Evolutionary conservation across 2,888 invertebrate species (phyloP).

Genomic region (Hyposoter didymator): DNA sequence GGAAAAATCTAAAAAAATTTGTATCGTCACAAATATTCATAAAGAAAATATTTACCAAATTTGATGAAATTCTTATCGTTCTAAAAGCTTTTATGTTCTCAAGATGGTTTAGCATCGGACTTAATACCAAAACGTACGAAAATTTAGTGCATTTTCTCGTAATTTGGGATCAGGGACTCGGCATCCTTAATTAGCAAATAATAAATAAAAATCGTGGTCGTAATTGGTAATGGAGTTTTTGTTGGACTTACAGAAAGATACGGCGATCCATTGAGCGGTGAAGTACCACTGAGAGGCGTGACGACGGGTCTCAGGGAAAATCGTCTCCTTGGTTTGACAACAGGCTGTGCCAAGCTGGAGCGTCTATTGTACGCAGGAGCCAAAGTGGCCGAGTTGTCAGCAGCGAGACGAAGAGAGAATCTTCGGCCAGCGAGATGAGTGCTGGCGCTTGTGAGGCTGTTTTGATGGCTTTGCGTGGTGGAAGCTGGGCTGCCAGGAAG

Average conservation of each 20-base stretch:
- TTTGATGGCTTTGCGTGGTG: conserved; percentile 76
- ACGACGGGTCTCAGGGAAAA: conserved; percentile 81
- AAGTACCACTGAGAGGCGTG: conserved; percentile 72
- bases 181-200: too few relatives aligned
- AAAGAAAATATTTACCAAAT: too few relatives aligned
- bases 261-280: conserved; percentile 74
- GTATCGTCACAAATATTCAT: too few relatives aligned
- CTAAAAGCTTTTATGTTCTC: too few relatives aligned
- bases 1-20: too few relatives aligned
- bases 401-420: conserved; percentile 76
- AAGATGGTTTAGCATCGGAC: too few relatives aligned
- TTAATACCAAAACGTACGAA: too few relatives aligned
- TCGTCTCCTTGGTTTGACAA: conserved; percentile 74
- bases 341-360: conserved; percentile 72
- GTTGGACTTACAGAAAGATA: conserved; percentile 69
- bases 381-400: conserved; percentile 72
- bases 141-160: too few relatives aligned
- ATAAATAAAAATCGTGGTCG: too few relatives aligned
- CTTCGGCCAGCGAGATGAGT: conserved; percentile 68
- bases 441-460: conserved; percentile 72
- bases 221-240: not conserved
- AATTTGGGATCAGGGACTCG: too few relatives aligned
- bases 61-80: too few relatives aligned
- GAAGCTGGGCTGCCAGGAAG: conserved; percentile 67
- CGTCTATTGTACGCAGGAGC: conserved; percentile 73